phyloP scores from a whole-genome alignment of 2,888 invertebrate genomes.

The Chelonus formosanus region DNA sequence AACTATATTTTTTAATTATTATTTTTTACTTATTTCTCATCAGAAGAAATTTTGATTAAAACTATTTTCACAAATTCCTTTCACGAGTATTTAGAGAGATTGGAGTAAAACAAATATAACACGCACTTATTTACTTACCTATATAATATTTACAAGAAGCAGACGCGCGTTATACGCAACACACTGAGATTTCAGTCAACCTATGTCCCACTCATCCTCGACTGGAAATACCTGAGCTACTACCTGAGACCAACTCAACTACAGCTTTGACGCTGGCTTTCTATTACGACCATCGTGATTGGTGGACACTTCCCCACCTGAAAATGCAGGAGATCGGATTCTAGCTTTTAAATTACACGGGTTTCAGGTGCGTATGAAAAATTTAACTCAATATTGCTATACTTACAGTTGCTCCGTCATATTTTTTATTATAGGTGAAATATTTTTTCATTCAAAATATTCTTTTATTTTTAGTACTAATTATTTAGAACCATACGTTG shows the following conservation, averaged over 20 bases:
- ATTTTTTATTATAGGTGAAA: neutral
- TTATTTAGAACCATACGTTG: too few species aligned
- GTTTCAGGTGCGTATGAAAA: conserved; percentile 30
- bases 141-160: conserved; percentile 29
- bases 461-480: too few species aligned
- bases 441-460: too few species aligned
- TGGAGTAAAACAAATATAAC: conserved; percentile 3
- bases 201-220: conserved; percentile 60
- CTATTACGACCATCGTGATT: conserved; percentile 28
- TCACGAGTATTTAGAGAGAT: conserved; percentile 5
- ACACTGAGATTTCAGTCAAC: conserved; percentile 42
- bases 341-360: conserved; percentile 17
- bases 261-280: conserved; percentile 32
- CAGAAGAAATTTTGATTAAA: too few species aligned
- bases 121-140: conserved; percentile 26
- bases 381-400: neutral
- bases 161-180: conserved; percentile 28
- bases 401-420: neutral
- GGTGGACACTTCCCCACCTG: conserved; percentile 26
- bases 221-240: conserved; percentile 59
- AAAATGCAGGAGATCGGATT: conserved; percentile 4
- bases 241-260: conserved; percentile 43
- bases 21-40: too few species aligned
- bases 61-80: too few species aligned
- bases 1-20: conserved; percentile 1